Evolutionary conservation across 2,113 vertebrate species (phyloP).

Genomic region (Odocoileus virginianus): DNA sequence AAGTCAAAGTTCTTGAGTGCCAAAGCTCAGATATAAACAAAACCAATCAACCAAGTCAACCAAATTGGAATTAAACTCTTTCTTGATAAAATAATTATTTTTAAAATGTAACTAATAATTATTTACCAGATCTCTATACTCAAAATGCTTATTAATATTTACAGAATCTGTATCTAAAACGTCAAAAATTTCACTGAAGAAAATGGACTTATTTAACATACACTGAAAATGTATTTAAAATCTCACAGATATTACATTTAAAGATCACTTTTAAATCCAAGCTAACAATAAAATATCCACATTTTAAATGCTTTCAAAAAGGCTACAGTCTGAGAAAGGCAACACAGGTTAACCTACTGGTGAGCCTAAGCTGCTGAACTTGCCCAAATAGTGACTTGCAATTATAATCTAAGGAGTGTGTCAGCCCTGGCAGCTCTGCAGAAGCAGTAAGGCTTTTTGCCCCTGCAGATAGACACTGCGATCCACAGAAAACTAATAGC

Average conservation of each 20-base stretch:
- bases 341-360: background rate
- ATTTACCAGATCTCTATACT: background rate
- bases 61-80: background rate
- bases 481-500: slow-evolving; percentile 5
- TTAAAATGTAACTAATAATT: slow-evolving; percentile 7
- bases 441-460: background rate
- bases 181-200: background rate
- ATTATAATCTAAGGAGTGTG: background rate
- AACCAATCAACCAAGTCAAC: background rate
- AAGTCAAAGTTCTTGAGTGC: background rate
- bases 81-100: background rate
- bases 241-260: background rate
- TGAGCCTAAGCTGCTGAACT: background rate
- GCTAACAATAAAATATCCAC: background rate
- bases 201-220: background rate
- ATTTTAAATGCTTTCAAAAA: slow-evolving; percentile 15
- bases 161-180: background rate
- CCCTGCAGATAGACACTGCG: background rate
- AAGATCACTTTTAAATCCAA: slow-evolving; percentile 24
- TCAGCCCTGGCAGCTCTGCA: background rate
- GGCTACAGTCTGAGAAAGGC: background rate
- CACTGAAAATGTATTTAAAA: background rate
- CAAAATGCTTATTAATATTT: background rate
- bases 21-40: background rate
- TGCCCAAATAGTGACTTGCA: background rate